Evolutionary conservation across 1,140 invertebrate species (phyloP), one percentile per base, ranked within the genome.

Genomic region (Trissolcus basalis): DNA sequence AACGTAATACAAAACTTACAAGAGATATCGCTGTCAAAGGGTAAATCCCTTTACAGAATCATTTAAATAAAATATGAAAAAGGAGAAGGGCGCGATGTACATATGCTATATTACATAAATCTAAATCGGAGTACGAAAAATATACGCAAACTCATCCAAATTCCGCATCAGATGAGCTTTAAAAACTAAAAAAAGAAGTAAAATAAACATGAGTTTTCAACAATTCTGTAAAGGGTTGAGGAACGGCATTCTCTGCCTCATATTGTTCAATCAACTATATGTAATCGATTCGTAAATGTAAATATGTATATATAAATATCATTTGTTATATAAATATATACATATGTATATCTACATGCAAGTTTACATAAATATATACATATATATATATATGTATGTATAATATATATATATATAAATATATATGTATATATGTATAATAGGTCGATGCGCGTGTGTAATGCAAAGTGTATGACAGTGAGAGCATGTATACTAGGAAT

Each of bases 401-500:
- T 83, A 83, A 84, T 86, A 83, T 39, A 39, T 44, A 44, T 13
- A 13, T 83, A 85, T 86, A 83, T 82, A 83, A 35, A n/a, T 39
- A 39, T 44, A 44, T 13, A 13, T 83, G 84, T 86, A 83, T 82
- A 83, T 85, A 86, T 86, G 78, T 85, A 85, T 83, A 83, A 84
- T 86, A 83, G 82, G 80, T 86, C 82, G 81, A 85, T 85, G 81
- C 81, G 80, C 80, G 81, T 83, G 19, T 27, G 77, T 85, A 81
- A 86, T 84, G 81, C 79, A 83, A 85, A 71, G 78, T 83, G 78
- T 80, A 83, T 80, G 81, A 86, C 71, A 81, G 81, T 83, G 82
- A 83, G 81, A 85, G 79, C 76, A 81, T 83, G 81, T 86, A 83
- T 86, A 84, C 81, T 88, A 87, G 85, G 85, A 88, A 87, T 88